Conservation (phyloP, 2,113 vertebrate genomes). For the Mus spicilegus region DNA sequence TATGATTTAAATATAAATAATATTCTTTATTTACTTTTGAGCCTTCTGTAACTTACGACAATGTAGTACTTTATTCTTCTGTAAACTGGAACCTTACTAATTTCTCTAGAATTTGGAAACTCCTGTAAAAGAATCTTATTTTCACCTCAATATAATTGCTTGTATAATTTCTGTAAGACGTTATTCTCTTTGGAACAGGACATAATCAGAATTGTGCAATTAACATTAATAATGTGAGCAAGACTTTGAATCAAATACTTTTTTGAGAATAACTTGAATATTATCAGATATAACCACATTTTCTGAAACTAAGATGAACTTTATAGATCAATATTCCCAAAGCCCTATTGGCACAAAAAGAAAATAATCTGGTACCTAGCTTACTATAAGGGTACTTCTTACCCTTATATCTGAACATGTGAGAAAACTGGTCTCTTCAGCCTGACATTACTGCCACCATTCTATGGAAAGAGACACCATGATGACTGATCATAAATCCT, state of each 20-base stretch:
- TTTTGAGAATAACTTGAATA: background rate
- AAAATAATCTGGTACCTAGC: background rate
- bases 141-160: background rate
- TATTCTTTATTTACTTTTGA: background rate
- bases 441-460: background rate
- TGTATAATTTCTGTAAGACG: background rate
- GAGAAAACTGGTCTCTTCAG: background rate
- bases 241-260: background rate
- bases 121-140: background rate
- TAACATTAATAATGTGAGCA: background rate
- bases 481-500: background rate
- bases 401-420: background rate
- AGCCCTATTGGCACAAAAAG: background rate
- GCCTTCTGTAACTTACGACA: background rate
- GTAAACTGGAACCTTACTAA: background rate
- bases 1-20: background rate
- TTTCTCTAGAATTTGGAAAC: background rate
- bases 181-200: background rate
- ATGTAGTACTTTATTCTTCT: background rate
- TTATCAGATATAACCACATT: background rate
- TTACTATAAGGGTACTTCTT: background rate
- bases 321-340: background rate
- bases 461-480: background rate
- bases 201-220: background rate
- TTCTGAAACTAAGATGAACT: background rate